These are phyloP conservation scores for Alaudala cheleensis DNA, from an alignment of 2,113 vertebrate species.

Conservation along the genomic window DNA sequence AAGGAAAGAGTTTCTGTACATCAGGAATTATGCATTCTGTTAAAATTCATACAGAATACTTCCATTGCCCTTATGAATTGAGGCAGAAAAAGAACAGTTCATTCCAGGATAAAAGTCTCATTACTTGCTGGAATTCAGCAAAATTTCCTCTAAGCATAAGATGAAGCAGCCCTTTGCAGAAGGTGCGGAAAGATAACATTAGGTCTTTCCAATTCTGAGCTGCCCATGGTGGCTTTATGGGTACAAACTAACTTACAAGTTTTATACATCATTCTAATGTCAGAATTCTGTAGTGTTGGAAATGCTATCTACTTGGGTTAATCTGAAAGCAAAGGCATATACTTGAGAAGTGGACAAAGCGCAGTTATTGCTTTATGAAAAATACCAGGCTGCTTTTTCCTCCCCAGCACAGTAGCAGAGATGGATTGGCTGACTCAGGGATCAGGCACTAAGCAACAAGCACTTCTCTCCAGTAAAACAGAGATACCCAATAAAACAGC, in stretches of 20 bases:
- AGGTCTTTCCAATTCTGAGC: not conserved
- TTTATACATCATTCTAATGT: not conserved
- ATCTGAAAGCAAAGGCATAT: not conserved
- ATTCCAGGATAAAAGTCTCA: not conserved
- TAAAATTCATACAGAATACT: not conserved
- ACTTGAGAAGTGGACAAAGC: not conserved
- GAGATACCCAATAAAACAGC: not conserved
- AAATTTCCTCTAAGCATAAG: not conserved
- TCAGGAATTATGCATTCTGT: not conserved
- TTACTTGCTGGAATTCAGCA: not conserved
- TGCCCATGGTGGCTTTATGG: not conserved
- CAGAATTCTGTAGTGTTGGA: not conserved
- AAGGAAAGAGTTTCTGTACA: not conserved
- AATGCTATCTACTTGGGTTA: not conserved
- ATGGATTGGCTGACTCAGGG: conserved; percentile 32
- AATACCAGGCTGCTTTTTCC: not conserved
- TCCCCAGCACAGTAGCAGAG: not conserved
- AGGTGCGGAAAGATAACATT: not conserved
- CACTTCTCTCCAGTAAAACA: not conserved
- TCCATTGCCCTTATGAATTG: not conserved
- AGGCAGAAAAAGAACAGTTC: not conserved
- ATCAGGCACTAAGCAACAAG: conserved; percentile 12
- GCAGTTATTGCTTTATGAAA: not conserved
- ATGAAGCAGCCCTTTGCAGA: not conserved
- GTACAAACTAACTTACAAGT: not conserved